A percentile compares a stretch with the other conserved stretches of the same genome.
These are phyloP conservation scores for Oenanthe melanoleuca DNA, from an alignment of 2,113 vertebrate genomes.

Conservation along the genomic window DNA sequence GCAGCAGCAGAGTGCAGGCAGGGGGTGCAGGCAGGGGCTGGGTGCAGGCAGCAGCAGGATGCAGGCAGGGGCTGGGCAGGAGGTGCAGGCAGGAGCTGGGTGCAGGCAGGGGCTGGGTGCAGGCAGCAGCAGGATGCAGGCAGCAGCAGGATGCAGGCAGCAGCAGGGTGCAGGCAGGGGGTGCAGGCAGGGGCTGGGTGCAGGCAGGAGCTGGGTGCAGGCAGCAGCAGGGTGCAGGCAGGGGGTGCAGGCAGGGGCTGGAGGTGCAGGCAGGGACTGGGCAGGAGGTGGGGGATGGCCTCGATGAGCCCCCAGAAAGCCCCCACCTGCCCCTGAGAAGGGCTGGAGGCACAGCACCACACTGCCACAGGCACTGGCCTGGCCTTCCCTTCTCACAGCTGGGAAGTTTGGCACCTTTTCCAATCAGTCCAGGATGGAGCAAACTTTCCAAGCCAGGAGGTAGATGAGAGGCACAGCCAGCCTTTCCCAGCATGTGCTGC, in stretches of 20 bases:
- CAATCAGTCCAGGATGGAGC: neutral
- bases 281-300: neutral
- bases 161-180: neutral
- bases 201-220: neutral
- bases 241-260: neutral
- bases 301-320: neutral
- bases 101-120: neutral
- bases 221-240: neutral
- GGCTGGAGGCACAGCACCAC: neutral
- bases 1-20: neutral
- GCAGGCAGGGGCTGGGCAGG: neutral
- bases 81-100: neutral
- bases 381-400: rapidly evolving
- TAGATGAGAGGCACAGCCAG: neutral
- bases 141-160: neutral
- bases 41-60: neutral
- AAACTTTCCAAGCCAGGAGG: neutral
- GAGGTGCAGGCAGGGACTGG: too few species aligned
- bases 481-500: neutral
- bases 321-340: neutral
- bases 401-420: neutral
- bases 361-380: neutral
- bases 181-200: neutral
- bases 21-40: neutral
- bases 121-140: too few species aligned